Base-by-base conservation (phyloP, 2,797 vertebrate species). In the Remorina albescens region DNA sequence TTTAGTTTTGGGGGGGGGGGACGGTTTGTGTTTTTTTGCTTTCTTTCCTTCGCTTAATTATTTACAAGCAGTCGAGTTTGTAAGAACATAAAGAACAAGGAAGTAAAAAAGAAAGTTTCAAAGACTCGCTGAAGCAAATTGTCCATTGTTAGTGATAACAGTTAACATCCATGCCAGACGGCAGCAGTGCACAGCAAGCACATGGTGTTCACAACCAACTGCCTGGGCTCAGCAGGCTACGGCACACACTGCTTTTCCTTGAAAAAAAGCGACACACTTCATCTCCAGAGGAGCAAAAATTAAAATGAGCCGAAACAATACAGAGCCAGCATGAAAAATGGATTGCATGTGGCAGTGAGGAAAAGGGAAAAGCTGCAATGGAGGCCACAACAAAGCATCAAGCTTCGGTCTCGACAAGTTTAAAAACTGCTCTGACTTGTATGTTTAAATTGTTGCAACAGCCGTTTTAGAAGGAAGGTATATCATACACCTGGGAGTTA, bases 251-350 rank as follows among this genome's bases (percentile, higher is more conserved):
- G 74, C 71, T 71, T 62, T 64, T 37, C 55, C 63, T 19, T 34
- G 39, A 56, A 64, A 78, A 63, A 64, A 50, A n/a, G n/a, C 66
- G 57, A 16, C 53, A 76, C 73, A 72, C 73, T 73, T 67, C 69
- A 51, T 49, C 71, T 77, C 53, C 67, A 44, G 69, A 84, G 70
- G 58, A 82, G 67, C 66, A 60, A 73, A n/a, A 68, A 76, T 68
- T 81, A 82, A 83, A 83, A 78, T 30, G 74, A 75, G 77, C 76
- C 83, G 53, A 69, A 86, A 88, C 66, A 88, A 76, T 81, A 58
- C 69, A 77, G 37, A 73, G 67, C 42, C 21, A 30, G 70, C 66
- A 74, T 86, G 82, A 84, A 83, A 77, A 83, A 79, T 76, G 82
- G 64, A 81, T 86, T 74, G 60, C 55, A 74, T 69, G 63, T 70